A percentile compares a stretch with the other conserved stretches of the same genome.
Evolutionary conservation across 2,113 vertebrate genomes (phyloP).

Genomic region (Urocynchramus pylzowi): DNA sequence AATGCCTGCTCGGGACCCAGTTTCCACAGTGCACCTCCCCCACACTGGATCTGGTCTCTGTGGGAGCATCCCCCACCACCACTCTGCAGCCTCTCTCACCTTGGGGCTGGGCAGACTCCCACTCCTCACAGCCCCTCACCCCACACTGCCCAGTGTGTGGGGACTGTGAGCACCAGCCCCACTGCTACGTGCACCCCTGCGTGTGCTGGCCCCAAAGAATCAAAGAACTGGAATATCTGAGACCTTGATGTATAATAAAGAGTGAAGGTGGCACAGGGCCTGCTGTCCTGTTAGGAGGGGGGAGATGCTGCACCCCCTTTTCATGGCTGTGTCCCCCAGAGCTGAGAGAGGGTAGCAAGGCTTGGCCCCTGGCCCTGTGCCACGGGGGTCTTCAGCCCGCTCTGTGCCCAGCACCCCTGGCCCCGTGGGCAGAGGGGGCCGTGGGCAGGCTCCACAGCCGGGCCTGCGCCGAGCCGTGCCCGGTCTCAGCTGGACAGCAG

Average conservation of each 20-base stretch:
- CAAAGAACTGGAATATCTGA: constrained; percentile 34
- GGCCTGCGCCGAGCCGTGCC: neutral
- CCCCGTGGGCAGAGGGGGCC: neutral
- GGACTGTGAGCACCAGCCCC: neutral
- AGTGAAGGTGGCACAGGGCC: neutral
- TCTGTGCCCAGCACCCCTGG: neutral
- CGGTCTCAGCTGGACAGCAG: neutral
- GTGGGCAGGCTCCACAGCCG: neutral
- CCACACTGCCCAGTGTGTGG: accelerated
- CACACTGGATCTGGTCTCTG: neutral
- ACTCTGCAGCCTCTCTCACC: neutral
- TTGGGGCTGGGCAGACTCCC: neutral
- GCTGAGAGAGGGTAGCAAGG: neutral
- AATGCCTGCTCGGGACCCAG: accelerated
- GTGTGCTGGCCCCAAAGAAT: neutral
- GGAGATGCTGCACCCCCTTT: neutral
- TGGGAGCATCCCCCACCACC: neutral
- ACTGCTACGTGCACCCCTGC: neutral
- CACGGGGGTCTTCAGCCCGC: accelerated
- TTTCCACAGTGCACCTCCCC: neutral
- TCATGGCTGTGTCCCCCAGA: neutral
- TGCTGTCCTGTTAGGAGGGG: neutral
- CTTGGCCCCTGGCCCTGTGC: accelerated
- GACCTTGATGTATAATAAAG: constrained; percentile 31
- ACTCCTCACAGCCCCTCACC: neutral